phyloP scores from a whole-genome alignment of 2,113 vertebrate species.

The Mustelus asterias region DNA sequence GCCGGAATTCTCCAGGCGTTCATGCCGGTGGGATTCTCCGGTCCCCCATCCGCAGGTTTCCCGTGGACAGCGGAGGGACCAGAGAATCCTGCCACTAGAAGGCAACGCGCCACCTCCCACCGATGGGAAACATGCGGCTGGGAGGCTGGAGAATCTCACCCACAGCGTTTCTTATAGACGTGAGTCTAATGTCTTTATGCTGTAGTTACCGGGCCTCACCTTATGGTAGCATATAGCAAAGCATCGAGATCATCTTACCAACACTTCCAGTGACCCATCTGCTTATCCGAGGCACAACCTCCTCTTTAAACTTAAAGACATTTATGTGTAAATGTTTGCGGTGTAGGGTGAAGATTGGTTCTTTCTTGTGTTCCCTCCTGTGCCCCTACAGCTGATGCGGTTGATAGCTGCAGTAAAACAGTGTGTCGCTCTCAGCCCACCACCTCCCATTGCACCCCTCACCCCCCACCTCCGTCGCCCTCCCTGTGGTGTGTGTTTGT shows the following conservation, averaged over 20 bases:
- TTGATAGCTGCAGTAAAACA: neutral
- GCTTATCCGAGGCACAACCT: neutral
- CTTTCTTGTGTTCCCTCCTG: neutral
- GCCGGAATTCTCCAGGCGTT: neutral
- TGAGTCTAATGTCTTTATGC: neutral
- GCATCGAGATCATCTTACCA: neutral
- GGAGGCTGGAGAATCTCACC: no score
- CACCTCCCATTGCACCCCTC: neutral
- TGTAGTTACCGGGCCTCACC: neutral
- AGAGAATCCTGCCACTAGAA: no score
- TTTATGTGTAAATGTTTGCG: neutral
- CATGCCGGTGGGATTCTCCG: no score
- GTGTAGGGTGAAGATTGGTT: neutral
- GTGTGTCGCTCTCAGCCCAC: neutral
- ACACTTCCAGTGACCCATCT: neutral
- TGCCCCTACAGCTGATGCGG: neutral
- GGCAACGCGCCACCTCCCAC: no score
- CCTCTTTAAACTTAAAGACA: neutral
- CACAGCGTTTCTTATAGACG: no score
- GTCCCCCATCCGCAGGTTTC: no score
- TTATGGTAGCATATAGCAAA: neutral
- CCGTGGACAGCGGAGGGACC: no score
- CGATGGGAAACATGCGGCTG: no score
- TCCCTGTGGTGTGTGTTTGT: neutral
- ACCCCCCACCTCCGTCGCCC: neutral